Evolutionary conservation across 2,797 vertebrate genomes (phyloP).

Genomic region (Diceros bicornis): DNA sequence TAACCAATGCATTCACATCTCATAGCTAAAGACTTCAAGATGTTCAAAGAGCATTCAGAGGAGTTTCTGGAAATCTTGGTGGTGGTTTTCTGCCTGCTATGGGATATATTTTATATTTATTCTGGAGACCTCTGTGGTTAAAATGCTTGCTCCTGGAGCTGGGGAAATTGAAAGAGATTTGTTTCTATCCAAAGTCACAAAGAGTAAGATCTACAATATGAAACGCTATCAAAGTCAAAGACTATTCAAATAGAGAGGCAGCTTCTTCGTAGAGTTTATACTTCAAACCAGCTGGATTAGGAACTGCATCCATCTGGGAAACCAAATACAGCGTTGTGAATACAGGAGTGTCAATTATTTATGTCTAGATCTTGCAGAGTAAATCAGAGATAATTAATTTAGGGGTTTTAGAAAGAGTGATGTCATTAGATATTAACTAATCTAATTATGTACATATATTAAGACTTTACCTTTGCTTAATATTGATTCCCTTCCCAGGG

Average conservation of each 20-base stretch:
- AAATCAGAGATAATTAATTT: neutral
- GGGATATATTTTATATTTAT: slow-evolving; percentile 70
- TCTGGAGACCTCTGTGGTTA: slow-evolving; percentile 36
- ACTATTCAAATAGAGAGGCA: neutral
- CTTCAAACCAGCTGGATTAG: slow-evolving; percentile 30
- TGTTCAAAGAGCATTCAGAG: slow-evolving; percentile 2
- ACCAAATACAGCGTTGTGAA: neutral
- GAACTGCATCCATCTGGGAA: neutral
- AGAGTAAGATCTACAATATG: slow-evolving; percentile 24
- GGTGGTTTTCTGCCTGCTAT: neutral
- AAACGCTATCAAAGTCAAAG: slow-evolving; percentile 47
- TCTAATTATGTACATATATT: neutral
- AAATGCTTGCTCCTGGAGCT: slow-evolving; percentile 6
- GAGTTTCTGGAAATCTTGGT: slow-evolving; percentile 29
- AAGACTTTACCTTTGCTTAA: neutral
- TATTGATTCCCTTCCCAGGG: neutral
- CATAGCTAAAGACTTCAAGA: neutral
- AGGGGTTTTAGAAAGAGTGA: neutral
- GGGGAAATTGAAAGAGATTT: slow-evolving; percentile 61
- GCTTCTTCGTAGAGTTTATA: neutral
- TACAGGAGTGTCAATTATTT: neutral
- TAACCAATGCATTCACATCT: neutral
- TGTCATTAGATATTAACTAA: neutral
- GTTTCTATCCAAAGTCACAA: slow-evolving; percentile 66
- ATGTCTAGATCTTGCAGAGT: neutral